Percentiles rank a stretch among this genome's conserved stretches.
phyloP scores from a whole-genome alignment of 2,113 vertebrate species.

The Synchiropus splendidus region DNA sequence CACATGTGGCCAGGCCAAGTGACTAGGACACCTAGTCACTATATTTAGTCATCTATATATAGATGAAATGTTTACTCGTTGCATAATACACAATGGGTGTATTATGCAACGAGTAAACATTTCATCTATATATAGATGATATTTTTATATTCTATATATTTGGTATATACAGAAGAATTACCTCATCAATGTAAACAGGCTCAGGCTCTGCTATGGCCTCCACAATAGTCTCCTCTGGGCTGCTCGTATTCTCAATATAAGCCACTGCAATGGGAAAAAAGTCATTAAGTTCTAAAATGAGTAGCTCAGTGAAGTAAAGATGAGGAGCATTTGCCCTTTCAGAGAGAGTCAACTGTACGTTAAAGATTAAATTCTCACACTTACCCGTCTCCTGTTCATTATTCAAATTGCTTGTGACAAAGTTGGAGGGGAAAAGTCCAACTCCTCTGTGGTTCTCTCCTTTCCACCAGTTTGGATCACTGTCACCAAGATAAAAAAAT shows the following conservation, averaged over 20 bases:
- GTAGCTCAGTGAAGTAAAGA: too few species aligned
- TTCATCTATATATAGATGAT: too few species aligned
- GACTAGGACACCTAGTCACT: too few species aligned
- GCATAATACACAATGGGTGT: too few species aligned
- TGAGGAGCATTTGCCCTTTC: too few species aligned
- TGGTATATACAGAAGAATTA: conserved; percentile 35
- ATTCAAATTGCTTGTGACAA: conserved; percentile 84
- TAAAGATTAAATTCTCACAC: conserved; percentile 2
- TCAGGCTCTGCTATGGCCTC: conserved; percentile 79
- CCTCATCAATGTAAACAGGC: conserved; percentile 91
- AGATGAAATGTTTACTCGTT: too few species aligned
- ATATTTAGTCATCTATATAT: too few species aligned
- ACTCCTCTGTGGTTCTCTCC: conserved; percentile 94
- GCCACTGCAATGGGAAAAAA: conserved; percentile 26
- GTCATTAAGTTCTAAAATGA: too few species aligned
- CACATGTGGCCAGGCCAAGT: too few species aligned
- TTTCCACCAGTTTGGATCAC: conserved; percentile 98
- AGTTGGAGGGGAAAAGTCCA: conserved; percentile 95
- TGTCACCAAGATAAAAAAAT: conserved; percentile 33
- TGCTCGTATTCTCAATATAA: conserved; percentile 64
- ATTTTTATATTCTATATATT: too few species aligned
- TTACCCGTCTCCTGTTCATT: conserved; percentile 82
- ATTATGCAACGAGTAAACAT: too few species aligned
- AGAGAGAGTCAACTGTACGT: too few species aligned
- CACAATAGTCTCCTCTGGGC: conserved; percentile 64